phyloP scores from a whole-genome alignment of 2,888 invertebrate genomes.

The Poecilus cupreus region DNA sequence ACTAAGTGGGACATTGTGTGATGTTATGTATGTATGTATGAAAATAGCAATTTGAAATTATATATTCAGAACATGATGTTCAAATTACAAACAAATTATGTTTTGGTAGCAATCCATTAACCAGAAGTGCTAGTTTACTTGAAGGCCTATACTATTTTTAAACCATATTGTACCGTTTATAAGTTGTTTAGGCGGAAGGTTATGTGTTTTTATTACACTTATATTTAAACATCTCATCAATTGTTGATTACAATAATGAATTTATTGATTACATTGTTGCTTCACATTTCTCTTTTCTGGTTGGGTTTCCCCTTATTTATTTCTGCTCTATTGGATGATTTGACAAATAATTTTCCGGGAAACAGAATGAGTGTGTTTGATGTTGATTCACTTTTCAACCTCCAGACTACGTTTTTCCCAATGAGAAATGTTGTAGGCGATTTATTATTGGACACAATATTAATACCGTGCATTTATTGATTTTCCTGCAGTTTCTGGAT shows the following conservation, averaged over 20 bases:
- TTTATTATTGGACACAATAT: conserved; percentile 1
- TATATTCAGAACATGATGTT: no score
- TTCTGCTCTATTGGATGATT: neutral
- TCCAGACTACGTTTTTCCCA: neutral
- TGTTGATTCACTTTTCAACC: neutral
- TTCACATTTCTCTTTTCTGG: neutral
- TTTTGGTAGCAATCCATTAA: no score
- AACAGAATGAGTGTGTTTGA: neutral
- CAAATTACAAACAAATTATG: no score
- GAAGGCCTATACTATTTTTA: no score
- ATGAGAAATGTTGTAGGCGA: neutral
- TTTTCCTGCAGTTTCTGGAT: neutral
- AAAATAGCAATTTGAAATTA: no score
- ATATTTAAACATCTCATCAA: no score
- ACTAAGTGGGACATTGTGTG: no score
- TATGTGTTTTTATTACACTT: no score
- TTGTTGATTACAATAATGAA: neutral
- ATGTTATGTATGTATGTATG: no score
- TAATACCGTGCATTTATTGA: conserved; percentile 21
- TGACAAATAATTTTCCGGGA: conserved; percentile 21
- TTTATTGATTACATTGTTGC: neutral
- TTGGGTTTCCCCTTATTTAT: neutral
- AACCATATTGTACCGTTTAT: no score
- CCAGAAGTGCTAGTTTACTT: no score
- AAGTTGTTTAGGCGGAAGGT: no score